Percentiles rank a stretch among this genome's conserved stretches.
Evolutionary conservation across 2,888 invertebrate genomes (phyloP).

Genomic region (Pyralis farinalis): DNA sequence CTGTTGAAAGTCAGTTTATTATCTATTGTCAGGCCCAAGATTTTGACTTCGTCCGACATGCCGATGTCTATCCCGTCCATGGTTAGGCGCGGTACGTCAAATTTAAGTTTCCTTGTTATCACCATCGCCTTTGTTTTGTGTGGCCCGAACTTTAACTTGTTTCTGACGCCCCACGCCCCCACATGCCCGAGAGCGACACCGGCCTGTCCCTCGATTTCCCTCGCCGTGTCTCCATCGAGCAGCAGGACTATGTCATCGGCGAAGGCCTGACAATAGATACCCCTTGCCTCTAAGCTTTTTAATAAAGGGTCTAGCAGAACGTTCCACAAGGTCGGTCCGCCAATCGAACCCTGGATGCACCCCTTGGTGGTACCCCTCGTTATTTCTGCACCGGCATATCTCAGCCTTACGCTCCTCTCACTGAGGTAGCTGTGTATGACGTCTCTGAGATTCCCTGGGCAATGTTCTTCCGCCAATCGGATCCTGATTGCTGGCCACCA

Average conservation of each 20-base stretch:
- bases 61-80: too few relatives aligned
- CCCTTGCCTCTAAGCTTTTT: too few relatives aligned
- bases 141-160: slow-evolving; percentile 20
- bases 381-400: too few relatives aligned
- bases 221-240: background rate
- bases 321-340: background rate
- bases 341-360: background rate
- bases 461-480: too few relatives aligned
- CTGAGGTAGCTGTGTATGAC: too few relatives aligned
- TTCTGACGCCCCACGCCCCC: slow-evolving; percentile 21
- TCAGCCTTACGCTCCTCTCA: too few relatives aligned
- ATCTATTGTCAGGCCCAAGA: too few relatives aligned
- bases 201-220: slow-evolving; percentile 16
- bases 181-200: slow-evolving; percentile 25
- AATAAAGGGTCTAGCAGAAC: too few relatives aligned
- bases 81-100: background rate
- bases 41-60: too few relatives aligned
- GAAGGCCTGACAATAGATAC: too few relatives aligned
- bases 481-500: background rate
- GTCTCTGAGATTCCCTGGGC: too few relatives aligned
- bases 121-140: background rate
- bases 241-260: background rate
- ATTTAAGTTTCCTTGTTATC: background rate
- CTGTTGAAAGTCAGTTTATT: background rate
- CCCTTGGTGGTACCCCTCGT: background rate